A percentile compares a stretch with the other conserved stretches of the same genome.
Conservation (phyloP, 2,888 invertebrate species). For the Mactromeris polynyma region DNA sequence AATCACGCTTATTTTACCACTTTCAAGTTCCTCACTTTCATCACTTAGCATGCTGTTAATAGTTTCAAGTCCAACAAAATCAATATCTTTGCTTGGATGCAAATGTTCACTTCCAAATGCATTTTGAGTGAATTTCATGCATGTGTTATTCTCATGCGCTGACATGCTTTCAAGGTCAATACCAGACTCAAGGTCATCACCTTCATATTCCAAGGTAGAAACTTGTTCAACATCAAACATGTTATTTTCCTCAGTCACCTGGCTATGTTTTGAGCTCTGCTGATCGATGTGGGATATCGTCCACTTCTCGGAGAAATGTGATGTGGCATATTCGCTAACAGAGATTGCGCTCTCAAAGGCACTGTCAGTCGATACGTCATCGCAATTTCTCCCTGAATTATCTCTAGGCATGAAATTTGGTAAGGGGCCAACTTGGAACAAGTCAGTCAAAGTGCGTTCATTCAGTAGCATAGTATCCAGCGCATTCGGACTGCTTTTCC, state of each 20-base stretch:
- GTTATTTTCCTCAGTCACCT: slow-evolving; percentile 62
- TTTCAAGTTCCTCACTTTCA: slow-evolving; percentile 15
- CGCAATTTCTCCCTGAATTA: slow-evolving; percentile 46
- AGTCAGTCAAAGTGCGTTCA: slow-evolving; percentile 61
- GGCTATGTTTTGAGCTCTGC: slow-evolving; percentile 60
- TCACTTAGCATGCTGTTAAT: slow-evolving; percentile 55
- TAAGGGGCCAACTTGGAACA: slow-evolving; percentile 65
- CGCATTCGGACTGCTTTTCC: slow-evolving; percentile 16
- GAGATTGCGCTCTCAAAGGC: slow-evolving; percentile 65
- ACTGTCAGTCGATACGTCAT: slow-evolving; percentile 65
- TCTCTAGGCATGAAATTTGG: slow-evolving; percentile 61
- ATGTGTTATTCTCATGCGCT: slow-evolving; percentile 31
- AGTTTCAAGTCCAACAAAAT: not conserved
- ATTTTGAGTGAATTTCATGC: slow-evolving; percentile 14
- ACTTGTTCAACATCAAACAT: slow-evolving; percentile 67
- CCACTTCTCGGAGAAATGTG: slow-evolving; percentile 63
- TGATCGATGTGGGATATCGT: slow-evolving; percentile 60
- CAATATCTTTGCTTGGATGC: not conserved
- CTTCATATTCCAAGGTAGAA: slow-evolving; percentile 60
- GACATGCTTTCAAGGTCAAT: slow-evolving; percentile 42
- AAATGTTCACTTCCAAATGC: not conserved
- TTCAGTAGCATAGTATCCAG: slow-evolving; percentile 51
- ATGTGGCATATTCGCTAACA: slow-evolving; percentile 53
- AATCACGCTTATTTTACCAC: slow-evolving; percentile 49
- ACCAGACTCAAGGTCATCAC: slow-evolving; percentile 42